Evolutionary conservation across 1,140 invertebrate species (phyloP).

Genomic region (Chionoecetes opilio): DNA sequence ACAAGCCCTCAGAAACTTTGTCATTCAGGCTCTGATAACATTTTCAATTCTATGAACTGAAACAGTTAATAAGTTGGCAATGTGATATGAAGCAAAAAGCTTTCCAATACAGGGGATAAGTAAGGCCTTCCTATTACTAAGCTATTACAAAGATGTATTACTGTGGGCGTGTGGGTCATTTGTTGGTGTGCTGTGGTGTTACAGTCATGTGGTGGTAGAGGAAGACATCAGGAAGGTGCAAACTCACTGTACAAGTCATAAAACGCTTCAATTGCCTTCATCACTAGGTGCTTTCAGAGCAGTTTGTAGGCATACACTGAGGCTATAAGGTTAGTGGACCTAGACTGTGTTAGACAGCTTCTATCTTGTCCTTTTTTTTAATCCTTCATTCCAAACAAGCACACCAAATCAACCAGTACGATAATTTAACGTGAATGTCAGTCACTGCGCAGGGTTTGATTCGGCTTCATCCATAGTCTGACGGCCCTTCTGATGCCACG

Average conservation of each 20-base stretch:
- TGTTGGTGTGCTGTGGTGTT: background rate
- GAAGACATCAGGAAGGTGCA: background rate
- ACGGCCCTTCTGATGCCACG: background rate
- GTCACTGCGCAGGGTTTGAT: too few species aligned
- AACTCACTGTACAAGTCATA: slow-evolving; percentile 19
- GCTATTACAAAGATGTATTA: background rate
- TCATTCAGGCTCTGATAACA: background rate
- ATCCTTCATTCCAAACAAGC: slow-evolving; percentile 20
- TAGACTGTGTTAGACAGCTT: slow-evolving; percentile 29
- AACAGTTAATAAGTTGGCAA: background rate
- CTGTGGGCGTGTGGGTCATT: background rate
- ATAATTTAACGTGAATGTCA: background rate
- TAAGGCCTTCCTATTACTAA: background rate
- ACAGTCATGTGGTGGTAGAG: background rate
- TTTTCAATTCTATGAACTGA: background rate
- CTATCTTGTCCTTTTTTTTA: background rate
- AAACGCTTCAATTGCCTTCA: slow-evolving; percentile 9
- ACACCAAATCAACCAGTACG: background rate
- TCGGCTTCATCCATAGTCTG: too few species aligned
- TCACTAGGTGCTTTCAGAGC: background rate
- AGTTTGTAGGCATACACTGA: background rate
- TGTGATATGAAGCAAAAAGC: background rate
- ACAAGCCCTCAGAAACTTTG: background rate
- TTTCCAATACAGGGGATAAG: background rate
- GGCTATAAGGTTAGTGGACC: background rate